A percentile compares a stretch with the other conserved stretches of the same genome.
phyloP scores from a whole-genome alignment of 2,797 vertebrate species.

The Myripristis jacobus region DNA sequence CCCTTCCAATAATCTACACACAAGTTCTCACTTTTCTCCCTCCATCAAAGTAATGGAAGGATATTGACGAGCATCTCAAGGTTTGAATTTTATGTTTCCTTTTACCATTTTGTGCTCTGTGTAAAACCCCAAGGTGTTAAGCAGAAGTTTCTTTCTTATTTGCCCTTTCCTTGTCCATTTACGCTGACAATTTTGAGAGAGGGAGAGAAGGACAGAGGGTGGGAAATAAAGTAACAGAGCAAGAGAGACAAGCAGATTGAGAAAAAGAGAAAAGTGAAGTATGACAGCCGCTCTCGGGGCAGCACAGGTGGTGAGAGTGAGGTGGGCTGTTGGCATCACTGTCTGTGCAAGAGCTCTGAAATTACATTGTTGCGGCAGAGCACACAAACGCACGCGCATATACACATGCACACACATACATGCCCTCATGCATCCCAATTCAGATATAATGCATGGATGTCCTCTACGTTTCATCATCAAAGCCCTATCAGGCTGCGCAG shows the following conservation, averaged over 20 bases:
- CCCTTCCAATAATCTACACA: not conserved
- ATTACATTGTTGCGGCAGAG: conserved; percentile 61
- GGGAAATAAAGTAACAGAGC: not conserved
- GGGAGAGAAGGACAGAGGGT: not conserved
- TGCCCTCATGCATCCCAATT: conserved; percentile 78
- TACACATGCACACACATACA: conserved; percentile 36
- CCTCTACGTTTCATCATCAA: conserved; percentile 89
- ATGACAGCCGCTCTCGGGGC: conserved; percentile 35
- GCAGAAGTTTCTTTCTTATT: conserved; percentile 37
- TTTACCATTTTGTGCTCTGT: not conserved
- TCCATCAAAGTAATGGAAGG: not conserved
- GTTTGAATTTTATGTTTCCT: not conserved
- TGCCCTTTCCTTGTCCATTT: conserved; percentile 15
- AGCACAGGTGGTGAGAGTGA: conserved; percentile 56
- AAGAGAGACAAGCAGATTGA: not conserved
- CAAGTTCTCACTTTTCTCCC: not conserved
- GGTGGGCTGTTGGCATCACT: conserved; percentile 40
- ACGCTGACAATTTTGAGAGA: conserved; percentile 9
- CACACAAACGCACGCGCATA: conserved; percentile 36
- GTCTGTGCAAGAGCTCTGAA: conserved; percentile 55
- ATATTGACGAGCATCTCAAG: not conserved
- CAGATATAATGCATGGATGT: conserved; percentile 83
- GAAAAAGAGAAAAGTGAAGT: conserved; percentile 15
- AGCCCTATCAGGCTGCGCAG: conserved; percentile 80
- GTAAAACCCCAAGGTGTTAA: conserved; percentile 38